Evolutionary conservation across 1,140 invertebrate species (phyloP), one percentile per base, ranked within the genome.

Genomic region (Venturia canescens): DNA sequence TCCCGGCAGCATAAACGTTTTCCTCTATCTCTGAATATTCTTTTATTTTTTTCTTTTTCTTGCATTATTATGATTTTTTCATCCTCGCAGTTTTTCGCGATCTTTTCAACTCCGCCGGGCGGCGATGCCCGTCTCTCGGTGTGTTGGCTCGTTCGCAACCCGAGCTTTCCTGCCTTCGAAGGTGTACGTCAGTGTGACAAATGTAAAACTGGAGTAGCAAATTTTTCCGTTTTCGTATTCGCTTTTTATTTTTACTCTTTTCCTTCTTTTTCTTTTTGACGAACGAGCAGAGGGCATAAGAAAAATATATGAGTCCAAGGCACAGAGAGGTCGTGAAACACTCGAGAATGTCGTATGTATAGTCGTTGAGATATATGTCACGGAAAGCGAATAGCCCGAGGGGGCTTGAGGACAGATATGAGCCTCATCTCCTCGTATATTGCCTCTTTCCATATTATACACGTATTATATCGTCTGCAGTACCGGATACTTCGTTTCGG

Each of bases 361-460:
- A 66, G 60, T 66, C 53, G 18, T 66, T 66, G 60, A 13, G 60
- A 66, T 66, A 66, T 66, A 27, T 66, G 60, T 66, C 60, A 66
- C 23, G 13, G 60, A 66, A 66, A 66, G 21, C 60, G 60, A 23
- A 27, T 66, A 66, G 21, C 60, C 60, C 23, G 23, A 66, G 60
- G 23, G 21, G 60, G 1, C 60, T 66, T 13, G 23, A 66, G 21
- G 60, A 66, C 60, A 26, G 23, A 66, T 66, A 66, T 66, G 21
- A 66, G 23, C 21, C 23, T 66, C 53, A 23, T 57, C 53, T 57
- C 53, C 53, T n/a, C 21, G 53, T 57, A 57, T 57, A 57, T 57
- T 57, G 53, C 53, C 21, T 57, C 53, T 57, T 57, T 18, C 18
- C 53, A 57, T 57, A 57, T 57, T 23, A 57, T 23, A 23, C 21